A percentile compares a stretch with the other conserved stretches of the same genome.
Conservation (phyloP, 37 sponge, comb jelly and placozoan genomes). For the Oopsacas minuta region DNA sequence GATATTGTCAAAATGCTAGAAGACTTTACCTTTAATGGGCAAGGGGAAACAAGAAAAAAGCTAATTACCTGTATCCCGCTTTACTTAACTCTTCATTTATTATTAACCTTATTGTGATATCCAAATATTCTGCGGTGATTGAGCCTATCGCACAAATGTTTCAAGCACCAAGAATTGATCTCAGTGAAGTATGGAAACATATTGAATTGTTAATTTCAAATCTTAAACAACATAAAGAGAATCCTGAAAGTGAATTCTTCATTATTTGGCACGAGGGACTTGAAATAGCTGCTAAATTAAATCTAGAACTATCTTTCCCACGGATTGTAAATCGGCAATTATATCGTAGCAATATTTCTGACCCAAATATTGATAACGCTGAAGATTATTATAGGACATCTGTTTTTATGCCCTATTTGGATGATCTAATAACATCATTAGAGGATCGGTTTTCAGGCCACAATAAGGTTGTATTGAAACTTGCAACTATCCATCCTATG, state of each 20-base stretch:
- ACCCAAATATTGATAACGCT: background rate
- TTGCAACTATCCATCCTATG: background rate
- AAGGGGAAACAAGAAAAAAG: conserved; percentile 6
- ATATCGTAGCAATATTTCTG: background rate
- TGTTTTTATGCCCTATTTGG: conserved; percentile 7
- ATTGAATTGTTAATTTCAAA: conserved; percentile 12
- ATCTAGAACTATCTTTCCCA: background rate
- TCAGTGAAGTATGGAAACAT: conserved; percentile 16
- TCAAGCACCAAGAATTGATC: background rate
- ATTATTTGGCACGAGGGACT: background rate
- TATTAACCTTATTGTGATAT: conserved; percentile 4
- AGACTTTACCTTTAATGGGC: background rate
- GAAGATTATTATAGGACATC: background rate
- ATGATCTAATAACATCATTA: conserved; percentile 9
- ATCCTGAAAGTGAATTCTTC: conserved; percentile 2
- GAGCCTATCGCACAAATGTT: conserved; percentile 7
- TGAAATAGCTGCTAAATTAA: background rate
- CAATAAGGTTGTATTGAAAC: background rate
- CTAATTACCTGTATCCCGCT: conserved; percentile 5
- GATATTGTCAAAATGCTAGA: background rate
- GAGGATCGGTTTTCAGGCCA: conserved; percentile 6
- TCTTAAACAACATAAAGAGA: background rate
- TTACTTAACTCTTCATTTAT: background rate
- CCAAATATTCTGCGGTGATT: background rate
- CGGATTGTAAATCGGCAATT: background rate